Evolutionary conservation across 2,797 vertebrate species (phyloP).

Genomic region (Pseudocheirus occidentalis): DNA sequence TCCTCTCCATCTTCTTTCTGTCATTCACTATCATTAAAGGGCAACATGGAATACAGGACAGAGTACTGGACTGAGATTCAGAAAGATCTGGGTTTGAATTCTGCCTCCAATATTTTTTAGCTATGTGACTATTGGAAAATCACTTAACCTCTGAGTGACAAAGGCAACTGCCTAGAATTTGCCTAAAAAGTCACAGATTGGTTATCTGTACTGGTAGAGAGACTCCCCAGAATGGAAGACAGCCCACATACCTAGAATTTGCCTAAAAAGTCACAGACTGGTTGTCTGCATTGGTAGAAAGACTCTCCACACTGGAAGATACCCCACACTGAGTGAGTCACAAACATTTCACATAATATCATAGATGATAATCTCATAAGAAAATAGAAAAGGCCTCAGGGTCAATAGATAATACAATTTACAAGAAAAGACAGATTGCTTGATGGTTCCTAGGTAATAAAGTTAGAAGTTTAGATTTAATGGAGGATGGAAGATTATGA

Average conservation of each 20-base stretch:
- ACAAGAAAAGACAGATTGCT: neutral
- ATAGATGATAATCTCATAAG: neutral
- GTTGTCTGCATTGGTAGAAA: neutral
- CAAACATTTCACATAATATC: neutral
- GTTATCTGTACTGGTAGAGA: neutral
- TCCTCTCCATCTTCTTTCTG: neutral
- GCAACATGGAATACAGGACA: neutral
- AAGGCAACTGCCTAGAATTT: neutral
- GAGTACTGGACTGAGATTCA: neutral
- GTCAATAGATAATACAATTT: neutral
- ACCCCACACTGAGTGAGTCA: neutral
- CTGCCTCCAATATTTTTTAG: neutral
- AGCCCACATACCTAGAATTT: too few relatives aligned
- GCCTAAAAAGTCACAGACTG: neutral
- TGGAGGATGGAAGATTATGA: constrained; percentile 21
- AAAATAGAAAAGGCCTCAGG: constrained; percentile 6
- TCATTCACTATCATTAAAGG: neutral
- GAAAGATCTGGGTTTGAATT: neutral
- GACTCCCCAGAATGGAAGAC: neutral
- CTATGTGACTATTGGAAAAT: neutral
- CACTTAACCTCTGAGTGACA: neutral
- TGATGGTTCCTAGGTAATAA: constrained; percentile 16
- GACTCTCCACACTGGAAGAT: neutral
- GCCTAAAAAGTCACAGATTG: neutral
- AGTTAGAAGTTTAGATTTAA: constrained; percentile 55